Evolutionary conservation across 2,113 vertebrate genomes (phyloP), one percentile per base, ranked within the genome.

Genomic region (Nettapus auritus): DNA sequence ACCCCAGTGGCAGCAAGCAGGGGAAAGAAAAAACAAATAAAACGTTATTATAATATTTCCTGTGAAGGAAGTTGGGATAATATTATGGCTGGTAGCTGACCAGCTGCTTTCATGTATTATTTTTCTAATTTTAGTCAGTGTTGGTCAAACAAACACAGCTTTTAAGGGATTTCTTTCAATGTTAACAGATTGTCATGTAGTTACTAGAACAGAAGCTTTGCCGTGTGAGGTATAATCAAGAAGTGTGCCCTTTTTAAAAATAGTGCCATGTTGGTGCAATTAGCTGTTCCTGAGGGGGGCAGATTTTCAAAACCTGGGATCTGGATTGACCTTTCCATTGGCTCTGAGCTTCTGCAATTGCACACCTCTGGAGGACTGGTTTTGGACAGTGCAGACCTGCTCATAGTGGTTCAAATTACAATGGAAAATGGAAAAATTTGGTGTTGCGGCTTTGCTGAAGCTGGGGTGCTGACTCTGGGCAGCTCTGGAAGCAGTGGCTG

Each of bases 101-200:
- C 93, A 95, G 94, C 93, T 97, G 92, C 94, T 96, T 96, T 96
- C 92, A 96, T 95, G 96, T 96, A 92, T 90, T 96, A 96, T 96
- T 96, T 96, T 96, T 96, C 93, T 96, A 95, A 95, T 96, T 95
- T 96, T 96, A 96, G 93, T 94, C 92, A 69, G 80, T 95, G 96
- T 96, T 95, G 93, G 90, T 96, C 94, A 96, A 96, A 96, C 86
- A 94, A 95, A 92, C 83, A 92, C 93, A 96, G 86, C 90, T 96
- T 97, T 96, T 94, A 96, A 85, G 74, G 81, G 90, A 94, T 96
- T 94, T 94, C 93, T 94, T 93, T 93, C 86, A 87, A 53, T 79
- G 74, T 93, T 96, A 95, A 94, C 92, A 93, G 83, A 76, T 90
- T 95, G 83, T 89, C 4, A 1, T 90, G 44, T 19, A 95, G 80